Percentiles rank a stretch among this genome's conserved stretches.
phyloP scores from a whole-genome alignment of 1,140 invertebrate genomes.

The Anthonomus grandis region DNA sequence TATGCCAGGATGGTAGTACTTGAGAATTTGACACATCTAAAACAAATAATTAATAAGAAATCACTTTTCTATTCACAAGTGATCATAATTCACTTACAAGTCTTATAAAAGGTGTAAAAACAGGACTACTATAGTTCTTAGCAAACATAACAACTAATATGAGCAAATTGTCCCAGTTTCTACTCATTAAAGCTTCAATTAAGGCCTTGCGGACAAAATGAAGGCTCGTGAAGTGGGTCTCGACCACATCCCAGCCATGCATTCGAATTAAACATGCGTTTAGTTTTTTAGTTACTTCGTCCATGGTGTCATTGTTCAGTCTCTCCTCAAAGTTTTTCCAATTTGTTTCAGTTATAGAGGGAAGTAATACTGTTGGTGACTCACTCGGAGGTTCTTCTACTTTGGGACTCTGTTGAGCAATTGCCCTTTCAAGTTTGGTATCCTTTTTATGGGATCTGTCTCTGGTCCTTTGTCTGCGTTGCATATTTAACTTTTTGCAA shows the following conservation, averaged over 20 bases:
- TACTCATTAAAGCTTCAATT: constrained; percentile 6
- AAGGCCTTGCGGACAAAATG: constrained; percentile 6
- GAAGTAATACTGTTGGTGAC: too few relatives aligned
- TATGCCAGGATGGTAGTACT: constrained; percentile 15
- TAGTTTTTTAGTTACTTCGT: constrained; percentile 8
- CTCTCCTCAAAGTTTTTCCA: constrained; percentile 8
- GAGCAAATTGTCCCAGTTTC: constrained; percentile 16
- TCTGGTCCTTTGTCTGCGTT: too few relatives aligned
- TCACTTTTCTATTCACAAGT: background rate
- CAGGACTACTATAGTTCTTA: constrained; percentile 8
- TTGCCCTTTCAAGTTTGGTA: too few relatives aligned
- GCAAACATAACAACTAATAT: background rate
- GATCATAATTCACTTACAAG: constrained; percentile 4
- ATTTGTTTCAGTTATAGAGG: background rate
- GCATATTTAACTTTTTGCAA: too few relatives aligned
- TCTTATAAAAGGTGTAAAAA: constrained; percentile 8
- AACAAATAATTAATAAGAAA: background rate
- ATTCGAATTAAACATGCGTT: background rate
- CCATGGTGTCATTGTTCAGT: background rate
- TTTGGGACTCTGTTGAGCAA: too few relatives aligned
- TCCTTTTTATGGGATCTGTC: too few relatives aligned
- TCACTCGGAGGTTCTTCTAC: too few relatives aligned
- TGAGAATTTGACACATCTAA: constrained; percentile 12
- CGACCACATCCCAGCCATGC: constrained; percentile 1
- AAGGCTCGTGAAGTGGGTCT: constrained; percentile 8